Evolutionary conservation across 2,113 vertebrate genomes (phyloP).

Genomic region (Heterochromis multidens): DNA sequence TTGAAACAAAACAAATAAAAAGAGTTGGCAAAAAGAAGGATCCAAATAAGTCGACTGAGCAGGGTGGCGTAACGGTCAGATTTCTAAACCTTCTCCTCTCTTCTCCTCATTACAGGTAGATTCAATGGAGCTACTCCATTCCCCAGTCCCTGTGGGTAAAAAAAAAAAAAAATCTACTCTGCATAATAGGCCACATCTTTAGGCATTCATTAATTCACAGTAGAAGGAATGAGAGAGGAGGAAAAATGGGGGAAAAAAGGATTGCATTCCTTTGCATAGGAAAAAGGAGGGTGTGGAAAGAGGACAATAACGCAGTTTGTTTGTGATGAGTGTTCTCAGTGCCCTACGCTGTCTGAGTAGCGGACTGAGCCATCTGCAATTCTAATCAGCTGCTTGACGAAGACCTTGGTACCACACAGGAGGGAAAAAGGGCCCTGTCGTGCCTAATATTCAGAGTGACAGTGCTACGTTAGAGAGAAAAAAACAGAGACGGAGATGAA

Average conservation of each 20-base stretch:
- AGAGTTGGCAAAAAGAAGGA: background rate
- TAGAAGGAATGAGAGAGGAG: slow-evolving; percentile 10
- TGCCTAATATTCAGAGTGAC: slow-evolving; percentile 36
- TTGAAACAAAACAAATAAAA: background rate
- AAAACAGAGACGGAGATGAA: slow-evolving; percentile 3
- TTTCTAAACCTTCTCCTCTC: background rate
- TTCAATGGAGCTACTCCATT: slow-evolving; percentile 7
- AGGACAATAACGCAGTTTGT: slow-evolving; percentile 46
- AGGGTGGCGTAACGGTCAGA: background rate
- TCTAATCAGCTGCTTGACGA: slow-evolving; percentile 60
- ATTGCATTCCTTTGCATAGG: slow-evolving; percentile 3
- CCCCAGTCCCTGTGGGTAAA: background rate
- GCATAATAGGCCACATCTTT: slow-evolving; percentile 43
- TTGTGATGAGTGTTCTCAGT: slow-evolving; percentile 24
- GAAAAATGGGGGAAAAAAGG: background rate
- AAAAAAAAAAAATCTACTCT: slow-evolving; percentile 5
- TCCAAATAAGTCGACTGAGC: background rate
- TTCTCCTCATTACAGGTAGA: slow-evolving; percentile 50
- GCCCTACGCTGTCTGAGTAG: slow-evolving; percentile 23
- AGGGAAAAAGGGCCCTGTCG: background rate
- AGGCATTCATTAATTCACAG: slow-evolving; percentile 56
- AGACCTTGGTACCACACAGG: slow-evolving; percentile 40
- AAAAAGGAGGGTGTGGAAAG: background rate
- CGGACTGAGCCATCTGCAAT: slow-evolving; percentile 55
- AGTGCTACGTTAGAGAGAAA: background rate